Evolutionary conservation across 2,113 vertebrate genomes (phyloP).

Genomic region (Peromyscus polionotus): DNA sequence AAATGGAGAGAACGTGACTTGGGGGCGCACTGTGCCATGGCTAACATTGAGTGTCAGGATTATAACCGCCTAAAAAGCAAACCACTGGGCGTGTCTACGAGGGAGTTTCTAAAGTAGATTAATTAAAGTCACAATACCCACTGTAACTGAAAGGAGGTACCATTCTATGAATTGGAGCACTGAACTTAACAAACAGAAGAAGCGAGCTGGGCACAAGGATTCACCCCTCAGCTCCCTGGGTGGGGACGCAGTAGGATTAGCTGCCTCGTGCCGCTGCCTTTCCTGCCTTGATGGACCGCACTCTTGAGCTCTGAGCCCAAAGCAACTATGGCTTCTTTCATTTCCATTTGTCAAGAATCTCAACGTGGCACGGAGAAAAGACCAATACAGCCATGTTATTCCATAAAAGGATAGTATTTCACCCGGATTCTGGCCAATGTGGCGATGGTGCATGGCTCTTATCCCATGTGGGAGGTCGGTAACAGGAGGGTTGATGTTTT

Average conservation of each 20-base stretch:
- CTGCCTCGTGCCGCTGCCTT: neutral
- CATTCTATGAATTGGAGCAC: neutral
- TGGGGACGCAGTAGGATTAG: neutral
- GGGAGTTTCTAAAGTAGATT: no score
- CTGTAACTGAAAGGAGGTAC: neutral
- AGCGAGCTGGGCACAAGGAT: neutral
- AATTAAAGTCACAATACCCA: neutral
- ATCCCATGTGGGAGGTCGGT: neutral
- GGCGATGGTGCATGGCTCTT: neutral
- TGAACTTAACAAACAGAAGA: neutral
- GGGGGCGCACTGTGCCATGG: neutral
- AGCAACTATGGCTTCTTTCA: neutral
- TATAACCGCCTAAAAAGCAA: neutral
- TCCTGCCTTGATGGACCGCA: neutral
- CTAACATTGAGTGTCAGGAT: neutral
- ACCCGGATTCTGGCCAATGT: neutral
- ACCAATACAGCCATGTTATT: neutral
- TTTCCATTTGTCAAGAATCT: neutral
- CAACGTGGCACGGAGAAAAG: neutral
- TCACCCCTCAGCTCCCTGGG: neutral
- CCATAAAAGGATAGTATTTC: neutral
- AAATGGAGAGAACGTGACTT: neutral
- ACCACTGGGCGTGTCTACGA: neutral
- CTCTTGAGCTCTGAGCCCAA: neutral
- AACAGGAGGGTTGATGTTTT: neutral